These are phyloP conservation scores for Heptranchias perlo DNA, from an alignment of 2,113 vertebrate species.

Conservation along the genomic window DNA sequence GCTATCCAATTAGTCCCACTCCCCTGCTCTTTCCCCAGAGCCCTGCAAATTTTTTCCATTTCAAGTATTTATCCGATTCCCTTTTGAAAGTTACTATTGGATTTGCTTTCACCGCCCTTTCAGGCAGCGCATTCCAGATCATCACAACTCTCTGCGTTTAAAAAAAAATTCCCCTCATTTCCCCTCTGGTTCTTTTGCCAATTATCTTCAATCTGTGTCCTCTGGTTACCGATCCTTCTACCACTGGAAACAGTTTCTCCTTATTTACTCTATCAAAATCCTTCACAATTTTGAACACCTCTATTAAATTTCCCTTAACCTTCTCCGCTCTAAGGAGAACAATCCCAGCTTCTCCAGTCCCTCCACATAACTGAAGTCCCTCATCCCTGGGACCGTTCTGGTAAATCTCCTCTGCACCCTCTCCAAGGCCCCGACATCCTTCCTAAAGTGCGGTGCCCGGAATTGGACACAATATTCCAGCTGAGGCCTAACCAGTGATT, in stretches of 20 bases:
- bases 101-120: background rate
- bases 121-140: background rate
- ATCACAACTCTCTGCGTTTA: background rate
- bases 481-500: background rate
- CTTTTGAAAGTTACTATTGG: background rate
- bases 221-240: background rate
- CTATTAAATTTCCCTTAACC: background rate
- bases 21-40: background rate
- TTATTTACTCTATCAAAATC: too few relatives aligned
- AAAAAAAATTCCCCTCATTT: background rate
- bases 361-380: background rate
- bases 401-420: background rate
- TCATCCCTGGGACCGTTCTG: background rate
- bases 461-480: background rate
- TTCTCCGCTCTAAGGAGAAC: background rate
- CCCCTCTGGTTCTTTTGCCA: background rate
- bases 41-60: too few relatives aligned
- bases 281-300: background rate
- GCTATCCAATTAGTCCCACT: background rate
- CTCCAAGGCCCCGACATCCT: background rate
- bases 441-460: background rate
- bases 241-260: background rate
- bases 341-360: background rate
- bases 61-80: background rate
- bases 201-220: background rate